A percentile compares a stretch with the other conserved stretches of the same genome.
phyloP scores from a whole-genome alignment of 2,888 invertebrate genomes.

The Ornithoptera alexandrae region DNA sequence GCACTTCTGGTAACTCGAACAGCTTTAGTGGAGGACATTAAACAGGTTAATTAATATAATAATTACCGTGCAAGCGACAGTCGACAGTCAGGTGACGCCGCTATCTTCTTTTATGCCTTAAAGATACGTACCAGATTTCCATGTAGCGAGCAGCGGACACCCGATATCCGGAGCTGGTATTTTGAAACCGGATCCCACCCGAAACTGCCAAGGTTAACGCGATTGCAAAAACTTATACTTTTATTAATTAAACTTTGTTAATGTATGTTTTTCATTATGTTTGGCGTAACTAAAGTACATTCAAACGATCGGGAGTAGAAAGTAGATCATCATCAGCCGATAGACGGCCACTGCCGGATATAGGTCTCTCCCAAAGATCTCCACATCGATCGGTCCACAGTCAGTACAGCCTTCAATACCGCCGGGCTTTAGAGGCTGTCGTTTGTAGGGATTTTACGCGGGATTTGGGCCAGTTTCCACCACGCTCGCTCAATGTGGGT shows the following conservation, averaged over 20 bases:
- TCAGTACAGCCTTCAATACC: too few relatives aligned
- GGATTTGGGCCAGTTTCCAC: background rate
- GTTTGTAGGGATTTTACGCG: background rate
- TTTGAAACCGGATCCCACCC: slow-evolving; percentile 37
- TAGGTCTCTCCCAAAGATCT: too few relatives aligned
- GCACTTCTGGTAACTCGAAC: background rate
- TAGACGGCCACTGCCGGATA: too few relatives aligned
- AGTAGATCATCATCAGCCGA: background rate
- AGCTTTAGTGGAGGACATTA: slow-evolving; percentile 3
- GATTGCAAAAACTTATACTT: slow-evolving; percentile 33
- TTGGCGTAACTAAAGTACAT: background rate
- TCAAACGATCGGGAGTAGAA: background rate
- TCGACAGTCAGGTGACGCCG: background rate
- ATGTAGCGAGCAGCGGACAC: slow-evolving; percentile 10
- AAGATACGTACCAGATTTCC: slow-evolving; percentile 29
- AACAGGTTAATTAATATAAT: background rate
- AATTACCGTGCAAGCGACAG: background rate
- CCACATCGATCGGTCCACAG: too few relatives aligned
- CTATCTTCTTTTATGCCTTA: slow-evolving; percentile 30
- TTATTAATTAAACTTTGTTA: slow-evolving; percentile 31
- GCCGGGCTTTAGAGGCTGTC: too few relatives aligned
- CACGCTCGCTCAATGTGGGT: background rate
- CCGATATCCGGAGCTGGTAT: slow-evolving; percentile 22
- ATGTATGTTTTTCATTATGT: slow-evolving; percentile 6
- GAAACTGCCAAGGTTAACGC: slow-evolving; percentile 35